Evolutionary conservation across 2,113 vertebrate species (phyloP).

Genomic region (Madoqua kirkii): DNA sequence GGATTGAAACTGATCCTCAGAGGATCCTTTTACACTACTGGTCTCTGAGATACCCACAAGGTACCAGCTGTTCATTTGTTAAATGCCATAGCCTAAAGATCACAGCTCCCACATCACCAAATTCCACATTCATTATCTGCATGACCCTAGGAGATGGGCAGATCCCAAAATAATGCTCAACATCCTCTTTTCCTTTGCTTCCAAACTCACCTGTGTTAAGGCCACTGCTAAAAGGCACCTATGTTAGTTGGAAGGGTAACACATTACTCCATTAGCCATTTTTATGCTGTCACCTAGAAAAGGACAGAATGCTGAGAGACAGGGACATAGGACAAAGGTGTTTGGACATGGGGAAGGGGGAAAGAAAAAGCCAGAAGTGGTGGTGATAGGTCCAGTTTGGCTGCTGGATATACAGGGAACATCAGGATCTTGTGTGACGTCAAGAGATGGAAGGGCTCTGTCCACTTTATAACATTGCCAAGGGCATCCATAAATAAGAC

Average conservation of each 20-base stretch:
- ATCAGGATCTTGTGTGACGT: neutral
- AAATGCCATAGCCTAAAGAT: neutral
- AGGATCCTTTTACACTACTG: neutral
- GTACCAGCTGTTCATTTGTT: constrained; percentile 9
- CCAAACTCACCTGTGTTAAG: neutral
- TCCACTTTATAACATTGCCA: neutral
- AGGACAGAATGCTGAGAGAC: neutral
- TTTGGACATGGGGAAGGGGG: neutral
- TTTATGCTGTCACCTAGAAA: neutral
- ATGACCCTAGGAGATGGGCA: neutral
- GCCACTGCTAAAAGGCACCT: neutral
- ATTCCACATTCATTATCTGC: neutral
- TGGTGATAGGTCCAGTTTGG: neutral
- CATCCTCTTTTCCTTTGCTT: neutral
- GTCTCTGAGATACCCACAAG: neutral
- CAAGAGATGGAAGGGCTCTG: neutral
- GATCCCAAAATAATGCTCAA: neutral
- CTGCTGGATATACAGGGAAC: neutral
- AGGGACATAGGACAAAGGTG: neutral
- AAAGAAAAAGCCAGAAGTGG: neutral
- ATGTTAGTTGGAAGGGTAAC: neutral
- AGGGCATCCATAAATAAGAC: neutral
- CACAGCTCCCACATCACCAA: neutral
- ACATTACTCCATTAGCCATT: neutral
- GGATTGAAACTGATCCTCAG: neutral